Percentiles rank a stretch among this genome's conserved stretches.
Conservation (phyloP, 2,888 invertebrate genomes). For the Rhorus exstirpatorius region DNA sequence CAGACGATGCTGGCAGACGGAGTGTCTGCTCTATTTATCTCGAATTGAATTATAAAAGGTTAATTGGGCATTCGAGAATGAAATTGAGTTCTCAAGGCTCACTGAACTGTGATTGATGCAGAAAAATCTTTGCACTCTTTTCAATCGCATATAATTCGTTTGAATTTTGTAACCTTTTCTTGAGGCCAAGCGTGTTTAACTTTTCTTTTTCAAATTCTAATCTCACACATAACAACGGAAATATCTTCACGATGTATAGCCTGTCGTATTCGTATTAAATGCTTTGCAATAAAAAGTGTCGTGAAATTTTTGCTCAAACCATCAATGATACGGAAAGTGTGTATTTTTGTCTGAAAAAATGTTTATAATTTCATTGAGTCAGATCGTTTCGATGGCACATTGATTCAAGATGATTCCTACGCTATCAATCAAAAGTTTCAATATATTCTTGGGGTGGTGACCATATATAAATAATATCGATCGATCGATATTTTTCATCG, state of each 20-base stretch:
- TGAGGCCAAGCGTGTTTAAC: not conserved
- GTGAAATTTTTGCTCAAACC: no score
- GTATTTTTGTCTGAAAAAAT: no score
- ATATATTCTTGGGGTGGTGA: not conserved
- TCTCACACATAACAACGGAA: no score
- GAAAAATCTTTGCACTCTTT: constrained; percentile 31
- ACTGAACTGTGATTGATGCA: constrained; percentile 17
- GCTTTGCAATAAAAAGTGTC: no score
- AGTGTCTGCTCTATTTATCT: constrained; percentile 60
- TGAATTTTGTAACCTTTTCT: not conserved
- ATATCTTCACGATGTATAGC: no score
- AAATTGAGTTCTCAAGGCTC: constrained; percentile 61
- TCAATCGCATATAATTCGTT: not conserved
- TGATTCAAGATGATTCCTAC: not conserved
- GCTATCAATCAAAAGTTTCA: constrained; percentile 15
- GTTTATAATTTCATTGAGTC: no score
- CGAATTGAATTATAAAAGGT: constrained; percentile 55
- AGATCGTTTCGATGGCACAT: not conserved
- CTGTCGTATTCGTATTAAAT: no score
- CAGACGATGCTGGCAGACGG: constrained; percentile 30
- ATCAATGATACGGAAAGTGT: no score
- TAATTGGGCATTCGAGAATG: constrained; percentile 61
- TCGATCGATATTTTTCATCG: constrained; percentile 13
- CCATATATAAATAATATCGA: constrained; percentile 4
- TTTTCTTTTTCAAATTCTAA: no score